Evolutionary conservation across 2,888 invertebrate genomes (phyloP).

Genomic region (Lobophora halterata): DNA sequence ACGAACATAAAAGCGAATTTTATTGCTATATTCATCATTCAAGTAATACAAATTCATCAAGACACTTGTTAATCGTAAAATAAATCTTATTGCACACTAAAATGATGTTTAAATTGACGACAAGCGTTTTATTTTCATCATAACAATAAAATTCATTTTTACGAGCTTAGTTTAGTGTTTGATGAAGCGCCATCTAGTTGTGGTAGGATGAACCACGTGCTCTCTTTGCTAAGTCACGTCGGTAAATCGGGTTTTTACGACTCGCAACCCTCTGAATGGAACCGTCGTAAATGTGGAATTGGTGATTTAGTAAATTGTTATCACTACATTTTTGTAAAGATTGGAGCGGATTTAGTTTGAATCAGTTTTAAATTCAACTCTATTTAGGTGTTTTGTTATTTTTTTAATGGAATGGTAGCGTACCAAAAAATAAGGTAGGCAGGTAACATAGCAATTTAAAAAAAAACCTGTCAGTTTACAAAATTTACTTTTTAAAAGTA

Average conservation of each 20-base stretch:
- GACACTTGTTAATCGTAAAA: slow-evolving; percentile 80
- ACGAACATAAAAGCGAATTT: slow-evolving; percentile 70
- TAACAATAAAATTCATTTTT: slow-evolving; percentile 82
- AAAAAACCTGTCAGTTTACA: too few species aligned
- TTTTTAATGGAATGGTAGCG: too few species aligned
- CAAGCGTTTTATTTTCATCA: slow-evolving; percentile 81
- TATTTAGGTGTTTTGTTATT: too few species aligned
- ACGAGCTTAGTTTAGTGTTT: slow-evolving; percentile 58
- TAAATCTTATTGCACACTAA: slow-evolving; percentile 80
- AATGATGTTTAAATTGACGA: slow-evolving; percentile 81
- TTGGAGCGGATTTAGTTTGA: slow-evolving; percentile 19
- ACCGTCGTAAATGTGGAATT: slow-evolving; percentile 62
- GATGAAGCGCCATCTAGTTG: slow-evolving; percentile 67
- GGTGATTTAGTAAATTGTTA: slow-evolving; percentile 42
- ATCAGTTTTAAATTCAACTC: too few species aligned
- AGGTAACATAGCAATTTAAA: too few species aligned
- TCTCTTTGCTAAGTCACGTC: slow-evolving; percentile 55
- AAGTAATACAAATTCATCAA: slow-evolving; percentile 77
- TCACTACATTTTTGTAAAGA: slow-evolving; percentile 33
- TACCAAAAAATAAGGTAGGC: too few species aligned
- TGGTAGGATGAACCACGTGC: slow-evolving; percentile 46
- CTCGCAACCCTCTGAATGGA: slow-evolving; percentile 62
- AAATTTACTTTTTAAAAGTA: too few species aligned
- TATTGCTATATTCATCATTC: slow-evolving; percentile 78
- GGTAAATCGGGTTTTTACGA: slow-evolving; percentile 57